Conservation (phyloP, 2,888 invertebrate genomes). For the Drosophila meridionalis region DNA sequence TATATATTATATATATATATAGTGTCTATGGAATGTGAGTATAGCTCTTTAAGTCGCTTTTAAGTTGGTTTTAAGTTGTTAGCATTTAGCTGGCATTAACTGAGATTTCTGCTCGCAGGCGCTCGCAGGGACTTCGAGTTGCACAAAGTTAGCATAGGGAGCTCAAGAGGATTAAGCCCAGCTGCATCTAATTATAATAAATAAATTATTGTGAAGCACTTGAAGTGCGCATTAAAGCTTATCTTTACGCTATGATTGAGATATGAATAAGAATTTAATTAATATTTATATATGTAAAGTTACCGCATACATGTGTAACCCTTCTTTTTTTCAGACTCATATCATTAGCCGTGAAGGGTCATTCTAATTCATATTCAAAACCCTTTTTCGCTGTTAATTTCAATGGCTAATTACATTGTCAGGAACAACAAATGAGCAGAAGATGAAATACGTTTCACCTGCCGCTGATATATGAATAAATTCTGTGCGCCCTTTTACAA, state of each 20-base stretch:
- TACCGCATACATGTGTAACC: background rate
- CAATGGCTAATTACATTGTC: constrained; percentile 62
- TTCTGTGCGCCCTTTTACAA: constrained; percentile 56
- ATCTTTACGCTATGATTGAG: background rate
- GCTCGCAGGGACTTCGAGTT: constrained; percentile 2
- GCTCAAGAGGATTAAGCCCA: background rate
- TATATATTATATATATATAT: constrained; percentile 11
- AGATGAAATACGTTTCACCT: constrained; percentile 13
- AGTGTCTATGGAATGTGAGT: constrained; percentile 22
- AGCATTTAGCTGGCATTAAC: constrained; percentile 76
- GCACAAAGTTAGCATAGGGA: background rate
- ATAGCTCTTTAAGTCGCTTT: constrained; percentile 65
- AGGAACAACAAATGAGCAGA: constrained; percentile 13
- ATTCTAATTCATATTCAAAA: constrained; percentile 55
- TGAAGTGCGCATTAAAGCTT: constrained; percentile 5
- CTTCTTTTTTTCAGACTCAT: background rate
- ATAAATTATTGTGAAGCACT: background rate
- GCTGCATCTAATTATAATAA: background rate
- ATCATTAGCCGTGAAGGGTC: constrained; percentile 2
- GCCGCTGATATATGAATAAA: constrained; percentile 52
- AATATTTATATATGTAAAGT: background rate
- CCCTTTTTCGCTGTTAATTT: constrained; percentile 40
- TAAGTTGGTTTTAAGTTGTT: constrained; percentile 82
- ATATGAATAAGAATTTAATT: constrained; percentile 9
- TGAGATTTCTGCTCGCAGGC: constrained; percentile 63